Evolutionary conservation across 2,797 vertebrate species (phyloP).

Genomic region (Propithecus deckenii): DNA sequence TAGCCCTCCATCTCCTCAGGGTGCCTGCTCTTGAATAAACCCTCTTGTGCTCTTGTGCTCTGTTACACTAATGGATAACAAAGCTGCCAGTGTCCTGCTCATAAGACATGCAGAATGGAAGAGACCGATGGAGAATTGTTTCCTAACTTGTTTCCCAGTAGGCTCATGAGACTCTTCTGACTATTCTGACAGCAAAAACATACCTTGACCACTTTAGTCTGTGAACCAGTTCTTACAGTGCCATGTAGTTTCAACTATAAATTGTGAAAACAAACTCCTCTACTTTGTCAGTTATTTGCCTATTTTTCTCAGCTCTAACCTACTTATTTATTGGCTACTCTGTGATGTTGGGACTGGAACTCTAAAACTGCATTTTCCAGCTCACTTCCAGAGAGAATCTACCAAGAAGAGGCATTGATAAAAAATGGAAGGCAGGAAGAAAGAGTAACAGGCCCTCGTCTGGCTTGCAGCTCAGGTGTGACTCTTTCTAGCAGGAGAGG

Average conservation of each 20-base stretch:
- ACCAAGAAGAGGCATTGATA: not conserved
- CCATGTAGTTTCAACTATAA: not conserved
- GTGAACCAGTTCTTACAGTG: not conserved
- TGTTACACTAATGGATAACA: not conserved
- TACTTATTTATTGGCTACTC: not conserved
- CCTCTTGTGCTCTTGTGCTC: not conserved
- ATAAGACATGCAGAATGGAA: not conserved
- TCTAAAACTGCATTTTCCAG: not conserved
- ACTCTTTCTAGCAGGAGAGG: not conserved
- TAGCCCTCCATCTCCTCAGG: not conserved
- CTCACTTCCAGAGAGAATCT: not conserved
- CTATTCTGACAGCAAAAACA: not conserved
- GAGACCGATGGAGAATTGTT: not conserved
- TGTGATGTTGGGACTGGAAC: not conserved
- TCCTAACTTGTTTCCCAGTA: not conserved
- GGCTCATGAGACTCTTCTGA: not conserved
- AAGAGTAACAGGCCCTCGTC: accelerated
- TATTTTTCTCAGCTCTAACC: not conserved
- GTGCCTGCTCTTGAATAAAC: not conserved
- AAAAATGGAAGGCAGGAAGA: not conserved
- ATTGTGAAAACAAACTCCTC: not conserved
- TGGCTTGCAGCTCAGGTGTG: not conserved
- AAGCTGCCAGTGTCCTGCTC: not conserved
- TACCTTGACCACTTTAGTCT: not conserved
- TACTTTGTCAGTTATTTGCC: not conserved